A percentile compares a stretch with the other conserved stretches of the same genome.
phyloP scores from a whole-genome alignment of 2,797 vertebrate genomes.

The Sphenodon punctatus region DNA sequence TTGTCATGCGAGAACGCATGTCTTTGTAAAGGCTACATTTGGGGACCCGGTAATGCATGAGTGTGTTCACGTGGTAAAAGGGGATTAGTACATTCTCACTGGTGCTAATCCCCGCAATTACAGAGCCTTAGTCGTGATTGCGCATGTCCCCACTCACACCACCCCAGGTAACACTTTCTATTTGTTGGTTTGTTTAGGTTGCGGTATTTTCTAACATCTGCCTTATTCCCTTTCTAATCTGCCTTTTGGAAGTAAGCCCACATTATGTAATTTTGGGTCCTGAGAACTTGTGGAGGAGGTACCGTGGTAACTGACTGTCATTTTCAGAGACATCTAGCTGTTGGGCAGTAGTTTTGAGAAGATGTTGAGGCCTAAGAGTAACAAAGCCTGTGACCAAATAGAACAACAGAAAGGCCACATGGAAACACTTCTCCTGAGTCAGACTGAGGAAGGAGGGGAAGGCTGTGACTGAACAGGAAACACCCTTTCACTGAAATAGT shows the following conservation, averaged over 20 bases:
- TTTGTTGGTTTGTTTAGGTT: no score
- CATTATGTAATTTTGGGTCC: neutral
- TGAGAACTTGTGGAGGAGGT: neutral
- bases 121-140: no score
- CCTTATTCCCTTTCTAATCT: neutral
- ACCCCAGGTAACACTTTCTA: no score
- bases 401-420: neutral
- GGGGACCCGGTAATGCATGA: no score
- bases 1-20: no score
- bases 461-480: neutral
- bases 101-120: no score
- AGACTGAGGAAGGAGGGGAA: neutral
- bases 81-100: no score
- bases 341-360: neutral
- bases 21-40: no score
- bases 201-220: no score
- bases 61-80: no score
- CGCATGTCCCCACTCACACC: no score
- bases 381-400: neutral
- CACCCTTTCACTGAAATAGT: no score
- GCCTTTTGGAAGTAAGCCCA: neutral
- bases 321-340: neutral
- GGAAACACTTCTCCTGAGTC: neutral
- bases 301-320: neutral
- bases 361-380: neutral